Conservation (phyloP, 2,113 vertebrate species). For the Hippocampus mohnikei region DNA sequence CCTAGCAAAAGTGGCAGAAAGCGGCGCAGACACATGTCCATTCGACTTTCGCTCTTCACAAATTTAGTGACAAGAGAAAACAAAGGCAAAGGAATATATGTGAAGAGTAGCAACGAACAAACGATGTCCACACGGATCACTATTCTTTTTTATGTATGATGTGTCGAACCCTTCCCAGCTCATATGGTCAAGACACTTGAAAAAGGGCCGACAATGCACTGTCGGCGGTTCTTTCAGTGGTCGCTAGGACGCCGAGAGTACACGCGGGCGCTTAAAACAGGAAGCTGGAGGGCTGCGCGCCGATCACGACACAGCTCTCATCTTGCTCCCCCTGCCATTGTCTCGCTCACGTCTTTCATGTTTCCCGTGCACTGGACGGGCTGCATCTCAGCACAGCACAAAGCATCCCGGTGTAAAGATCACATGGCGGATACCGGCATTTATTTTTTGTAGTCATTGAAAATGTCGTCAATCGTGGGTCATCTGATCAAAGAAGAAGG, state of each 20-base stretch:
- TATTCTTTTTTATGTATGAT: not conserved
- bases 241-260: slow-evolving; percentile 40
- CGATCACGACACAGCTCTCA: not conserved
- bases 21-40: no score
- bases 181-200: not conserved
- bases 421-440: no score
- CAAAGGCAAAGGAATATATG: no score
- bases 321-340: slow-evolving; percentile 18
- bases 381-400: no score
- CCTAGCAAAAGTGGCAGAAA: no score
- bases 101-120: not conserved
- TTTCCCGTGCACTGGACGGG: not conserved
- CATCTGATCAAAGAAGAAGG: not conserved
- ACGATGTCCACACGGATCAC: not conserved
- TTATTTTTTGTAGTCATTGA: not conserved
- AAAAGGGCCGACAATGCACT: not conserved
- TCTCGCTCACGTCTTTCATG: not conserved
- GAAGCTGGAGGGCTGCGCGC: slow-evolving; percentile 20
- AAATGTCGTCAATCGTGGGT: not conserved
- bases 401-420: no score
- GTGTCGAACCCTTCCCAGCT: not conserved
- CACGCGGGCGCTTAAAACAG: slow-evolving; percentile 38
- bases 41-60: no score
- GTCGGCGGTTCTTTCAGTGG: slow-evolving; percentile 4
- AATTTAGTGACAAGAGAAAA: no score